Evolutionary conservation across 2,797 vertebrate species (phyloP), one percentile per base, ranked within the genome.

Genomic region (Danionella dracula): DNA sequence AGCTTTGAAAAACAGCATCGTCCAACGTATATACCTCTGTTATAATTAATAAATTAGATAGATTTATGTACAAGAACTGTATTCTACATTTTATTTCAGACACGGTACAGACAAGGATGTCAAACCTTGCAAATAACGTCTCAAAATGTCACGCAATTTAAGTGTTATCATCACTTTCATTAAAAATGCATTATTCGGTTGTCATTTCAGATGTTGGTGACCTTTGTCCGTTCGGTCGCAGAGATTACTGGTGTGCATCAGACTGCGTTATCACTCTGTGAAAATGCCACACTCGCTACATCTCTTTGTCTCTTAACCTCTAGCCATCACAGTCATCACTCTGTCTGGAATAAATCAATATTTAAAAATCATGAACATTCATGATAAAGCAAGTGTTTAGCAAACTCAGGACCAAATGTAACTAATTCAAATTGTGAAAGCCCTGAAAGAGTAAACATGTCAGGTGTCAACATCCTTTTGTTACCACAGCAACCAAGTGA

Each of bases 261-360:
- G 83, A 74, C 62, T 62, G 62, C 72, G 81, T 87, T 88, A 90
- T 90, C 88, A 76, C 76, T 65, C 69, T 81, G 78, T 79, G 73
- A 65, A 91, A 90, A 91, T 91, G 88, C 87, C 89, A 88, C 65
- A 63, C 70, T 77, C 74, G 62, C 60, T 70, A 75, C 29, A 51
- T 53, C 55, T 37, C 34, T 72, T 66, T 74, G 27, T 79, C 61
- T 56, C 55, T 71, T 32, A 37, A 66, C 66, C 67, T 62, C 40
- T 17, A 40, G 68, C 80, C 74, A 81, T 75, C 23, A 19, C 4
- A 34, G 27, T 42, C 17, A 53, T 64, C 17, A 32, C 16, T 15
- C 5, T 1, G 6, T 21, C 1, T 21, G 23, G 0, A 62, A 32
- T 50, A 5, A 3, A 4, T 4, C 8, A 12, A 42, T 21, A 1